Evolutionary conservation across 2,797 vertebrate species (phyloP).

Genomic region (Acanthis flammea): DNA sequence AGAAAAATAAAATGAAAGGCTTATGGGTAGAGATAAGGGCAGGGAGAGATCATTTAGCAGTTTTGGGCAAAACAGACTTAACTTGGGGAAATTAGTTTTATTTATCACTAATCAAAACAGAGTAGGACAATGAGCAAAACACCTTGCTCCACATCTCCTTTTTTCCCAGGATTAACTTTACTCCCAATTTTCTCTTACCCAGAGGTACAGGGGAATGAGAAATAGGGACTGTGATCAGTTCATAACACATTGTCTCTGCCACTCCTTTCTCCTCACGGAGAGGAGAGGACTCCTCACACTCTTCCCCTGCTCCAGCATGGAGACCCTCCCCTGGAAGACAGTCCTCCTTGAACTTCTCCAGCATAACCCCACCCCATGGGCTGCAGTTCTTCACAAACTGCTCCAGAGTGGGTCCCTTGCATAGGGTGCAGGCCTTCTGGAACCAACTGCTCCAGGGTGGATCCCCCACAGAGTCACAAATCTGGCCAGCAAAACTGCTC

Average conservation of each 20-base stretch:
- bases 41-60: background rate
- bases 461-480: background rate
- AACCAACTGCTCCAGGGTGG: background rate
- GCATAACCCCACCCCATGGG: background rate
- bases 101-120: background rate
- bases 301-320: background rate
- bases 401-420: background rate
- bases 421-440: background rate
- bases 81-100: background rate
- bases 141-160: background rate
- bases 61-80: background rate
- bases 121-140: background rate
- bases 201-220: background rate
- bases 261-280: background rate
- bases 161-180: background rate
- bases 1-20: background rate
- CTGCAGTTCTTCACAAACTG: background rate
- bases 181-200: background rate
- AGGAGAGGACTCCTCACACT: background rate
- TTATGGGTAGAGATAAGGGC: accelerated
- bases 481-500: background rate
- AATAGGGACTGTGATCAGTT: background rate
- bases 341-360: background rate
- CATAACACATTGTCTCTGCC: background rate
- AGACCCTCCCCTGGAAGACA: background rate